phyloP scores from a whole-genome alignment of 2,888 invertebrate species.

The Pseudococcus longispinus region DNA sequence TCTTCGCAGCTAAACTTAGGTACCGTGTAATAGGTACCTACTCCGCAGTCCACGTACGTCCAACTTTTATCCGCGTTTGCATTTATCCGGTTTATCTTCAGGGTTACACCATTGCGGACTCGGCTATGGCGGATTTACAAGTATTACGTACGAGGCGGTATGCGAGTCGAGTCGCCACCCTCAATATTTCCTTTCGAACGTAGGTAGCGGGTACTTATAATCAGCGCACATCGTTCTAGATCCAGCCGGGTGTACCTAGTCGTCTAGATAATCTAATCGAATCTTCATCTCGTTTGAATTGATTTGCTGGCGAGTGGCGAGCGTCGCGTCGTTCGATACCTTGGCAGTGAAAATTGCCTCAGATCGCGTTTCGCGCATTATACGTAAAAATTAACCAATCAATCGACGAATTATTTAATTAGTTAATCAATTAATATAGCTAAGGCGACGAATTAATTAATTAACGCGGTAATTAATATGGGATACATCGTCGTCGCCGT shows the following conservation, averaged over 20 bases:
- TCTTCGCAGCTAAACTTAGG: neutral
- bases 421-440: neutral
- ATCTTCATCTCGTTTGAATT: too few species aligned
- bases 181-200: too few species aligned
- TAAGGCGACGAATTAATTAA: neutral
- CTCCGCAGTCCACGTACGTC: neutral
- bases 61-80: neutral
- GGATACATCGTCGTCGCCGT: neutral
- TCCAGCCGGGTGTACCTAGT: too few species aligned
- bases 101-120: neutral
- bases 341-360: neutral
- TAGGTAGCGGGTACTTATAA: too few species aligned
- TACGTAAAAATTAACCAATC: neutral
- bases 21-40: neutral
- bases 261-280: too few species aligned
- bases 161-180: too few species aligned
- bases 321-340: too few species aligned
- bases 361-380: neutral
- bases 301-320: too few species aligned
- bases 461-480: neutral
- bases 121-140: neutral
- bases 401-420: neutral
- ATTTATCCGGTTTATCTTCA: neutral
- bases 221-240: too few species aligned
- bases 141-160: neutral